phyloP scores from a whole-genome alignment of 2,797 vertebrate genomes.

The Chrosomus eos region DNA sequence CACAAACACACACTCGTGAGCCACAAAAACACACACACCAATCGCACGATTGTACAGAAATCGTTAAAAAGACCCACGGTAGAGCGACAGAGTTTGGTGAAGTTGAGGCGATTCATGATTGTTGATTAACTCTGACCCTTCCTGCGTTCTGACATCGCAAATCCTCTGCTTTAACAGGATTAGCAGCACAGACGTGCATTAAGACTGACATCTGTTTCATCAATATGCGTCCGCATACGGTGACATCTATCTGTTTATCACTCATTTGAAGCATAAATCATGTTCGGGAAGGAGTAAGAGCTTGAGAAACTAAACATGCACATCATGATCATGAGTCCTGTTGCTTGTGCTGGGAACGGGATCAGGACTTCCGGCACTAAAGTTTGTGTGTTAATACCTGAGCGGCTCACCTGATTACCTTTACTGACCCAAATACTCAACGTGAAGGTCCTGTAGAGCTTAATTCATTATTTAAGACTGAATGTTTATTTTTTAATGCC shows the following conservation, averaged over 20 bases:
- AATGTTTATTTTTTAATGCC: too few species aligned
- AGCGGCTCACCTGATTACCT: not conserved
- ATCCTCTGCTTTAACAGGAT: not conserved
- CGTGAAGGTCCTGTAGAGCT: not conserved
- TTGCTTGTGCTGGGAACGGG: too few species aligned
- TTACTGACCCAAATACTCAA: not conserved
- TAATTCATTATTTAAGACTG: too few species aligned
- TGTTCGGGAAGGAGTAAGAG: not conserved
- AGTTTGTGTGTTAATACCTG: not conserved
- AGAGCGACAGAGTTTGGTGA: slow-evolving; percentile 66
- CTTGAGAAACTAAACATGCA: not conserved
- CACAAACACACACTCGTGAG: slow-evolving; percentile 7
- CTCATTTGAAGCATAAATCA: not conserved
- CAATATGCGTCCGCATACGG: not conserved
- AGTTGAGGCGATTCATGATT: slow-evolving; percentile 68
- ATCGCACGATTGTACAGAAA: not conserved
- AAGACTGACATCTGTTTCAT: not conserved
- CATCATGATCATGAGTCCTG: not conserved
- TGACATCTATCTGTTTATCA: not conserved
- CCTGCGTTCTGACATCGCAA: not conserved
- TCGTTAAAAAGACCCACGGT: slow-evolving; percentile 63
- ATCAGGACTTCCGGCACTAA: not conserved
- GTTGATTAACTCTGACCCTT: not conserved
- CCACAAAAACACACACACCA: not conserved
- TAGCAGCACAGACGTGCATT: slow-evolving; percentile 6